Percentiles rank a stretch among this genome's conserved stretches.
phyloP scores from a whole-genome alignment of 1,140 invertebrate genomes.

The Hyles vespertilio region DNA sequence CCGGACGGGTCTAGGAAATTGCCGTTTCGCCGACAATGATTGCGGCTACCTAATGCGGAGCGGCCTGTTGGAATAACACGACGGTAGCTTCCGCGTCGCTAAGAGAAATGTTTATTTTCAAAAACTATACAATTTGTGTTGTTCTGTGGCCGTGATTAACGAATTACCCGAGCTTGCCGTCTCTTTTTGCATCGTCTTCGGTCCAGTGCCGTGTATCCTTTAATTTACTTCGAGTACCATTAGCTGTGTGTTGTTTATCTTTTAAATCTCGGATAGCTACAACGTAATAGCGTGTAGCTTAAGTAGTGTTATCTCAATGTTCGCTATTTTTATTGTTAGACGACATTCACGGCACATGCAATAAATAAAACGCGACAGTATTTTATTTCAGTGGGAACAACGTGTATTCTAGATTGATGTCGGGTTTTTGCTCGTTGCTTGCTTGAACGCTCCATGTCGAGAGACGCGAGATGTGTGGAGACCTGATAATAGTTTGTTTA shows the following conservation, averaged over 20 bases:
- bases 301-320: too few relatives aligned
- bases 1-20: constrained; percentile 56
- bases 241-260: too few relatives aligned
- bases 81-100: constrained; percentile 53
- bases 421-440: constrained; percentile 29
- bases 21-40: constrained; percentile 51
- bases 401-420: constrained; percentile 25
- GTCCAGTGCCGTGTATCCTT: neutral
- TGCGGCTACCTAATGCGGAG: constrained; percentile 53
- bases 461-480: constrained; percentile 22
- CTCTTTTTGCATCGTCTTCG: neutral
- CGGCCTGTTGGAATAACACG: constrained; percentile 44
- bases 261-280: too few relatives aligned
- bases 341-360: too few relatives aligned
- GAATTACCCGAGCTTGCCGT: constrained; percentile 28
- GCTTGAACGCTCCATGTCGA: constrained; percentile 26
- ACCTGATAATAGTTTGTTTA: constrained; percentile 26
- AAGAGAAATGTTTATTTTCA: constrained; percentile 61
- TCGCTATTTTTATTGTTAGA: too few relatives aligned
- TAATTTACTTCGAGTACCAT: neutral
- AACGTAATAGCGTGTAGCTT: too few relatives aligned
- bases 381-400: too few relatives aligned
- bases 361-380: too few relatives aligned
- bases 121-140: constrained; percentile 49
- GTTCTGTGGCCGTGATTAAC: constrained; percentile 43